Evolutionary conservation across 2,797 vertebrate species (phyloP).

Genomic region (Phoxinus dragarum): DNA sequence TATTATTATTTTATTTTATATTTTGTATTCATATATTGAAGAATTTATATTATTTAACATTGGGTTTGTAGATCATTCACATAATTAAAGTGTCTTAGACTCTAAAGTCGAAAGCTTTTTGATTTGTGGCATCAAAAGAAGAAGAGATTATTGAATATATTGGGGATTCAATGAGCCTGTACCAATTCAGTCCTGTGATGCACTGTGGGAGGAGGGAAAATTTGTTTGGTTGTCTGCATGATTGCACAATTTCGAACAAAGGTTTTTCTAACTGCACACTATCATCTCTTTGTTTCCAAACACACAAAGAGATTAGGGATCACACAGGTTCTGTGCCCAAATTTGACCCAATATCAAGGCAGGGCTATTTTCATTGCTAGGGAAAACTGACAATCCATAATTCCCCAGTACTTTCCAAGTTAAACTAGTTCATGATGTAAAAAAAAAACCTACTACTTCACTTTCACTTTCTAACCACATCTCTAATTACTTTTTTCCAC

Average conservation of each 20-base stretch:
- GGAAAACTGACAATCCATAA: neutral
- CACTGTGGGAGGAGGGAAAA: constrained; percentile 65
- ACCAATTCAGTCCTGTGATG: constrained; percentile 59
- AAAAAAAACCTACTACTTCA: neutral
- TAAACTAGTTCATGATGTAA: neutral
- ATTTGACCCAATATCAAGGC: constrained; percentile 34
- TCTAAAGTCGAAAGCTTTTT: constrained; percentile 1
- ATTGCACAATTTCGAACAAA: constrained; percentile 81
- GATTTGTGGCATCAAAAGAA: constrained; percentile 2
- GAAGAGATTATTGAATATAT: constrained; percentile 40
- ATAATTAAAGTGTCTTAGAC: neutral
- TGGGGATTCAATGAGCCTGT: constrained; percentile 11
- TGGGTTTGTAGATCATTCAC: neutral
- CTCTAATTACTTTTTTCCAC: neutral
- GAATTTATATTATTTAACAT: neutral
- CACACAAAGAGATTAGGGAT: constrained; percentile 69
- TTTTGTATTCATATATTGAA: neutral
- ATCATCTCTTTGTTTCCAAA: constrained; percentile 75
- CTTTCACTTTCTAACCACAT: neutral
- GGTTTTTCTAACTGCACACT: constrained; percentile 77
- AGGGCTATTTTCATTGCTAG: constrained; percentile 6
- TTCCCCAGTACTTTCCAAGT: neutral
- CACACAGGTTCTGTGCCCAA: constrained; percentile 36
- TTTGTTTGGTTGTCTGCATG: constrained; percentile 76
- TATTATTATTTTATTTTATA: neutral